Conservation (phyloP, 2,888 invertebrate species). For the Leptarthrus brevirostris region DNA sequence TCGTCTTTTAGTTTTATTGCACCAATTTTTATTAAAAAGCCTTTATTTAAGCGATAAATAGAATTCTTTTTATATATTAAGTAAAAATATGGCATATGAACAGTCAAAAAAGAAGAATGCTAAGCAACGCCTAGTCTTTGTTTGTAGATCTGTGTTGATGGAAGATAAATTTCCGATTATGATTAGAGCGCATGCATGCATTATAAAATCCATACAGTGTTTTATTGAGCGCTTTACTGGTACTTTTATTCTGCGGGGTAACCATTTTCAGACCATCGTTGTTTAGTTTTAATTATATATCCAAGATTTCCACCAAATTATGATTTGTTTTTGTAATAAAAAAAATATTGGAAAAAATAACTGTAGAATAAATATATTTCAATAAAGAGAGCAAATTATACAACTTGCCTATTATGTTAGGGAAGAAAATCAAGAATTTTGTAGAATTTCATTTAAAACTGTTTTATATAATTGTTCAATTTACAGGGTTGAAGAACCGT, state of each 20-base stretch:
- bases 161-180: background rate
- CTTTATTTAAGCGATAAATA: conserved; percentile 31
- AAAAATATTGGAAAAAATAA: background rate
- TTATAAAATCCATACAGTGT: background rate
- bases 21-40: conserved; percentile 9
- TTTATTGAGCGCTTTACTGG: background rate
- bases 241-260: too few species aligned
- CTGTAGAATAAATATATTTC: background rate
- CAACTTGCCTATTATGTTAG: too few species aligned
- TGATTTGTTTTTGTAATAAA: background rate
- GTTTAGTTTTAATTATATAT: too few species aligned
- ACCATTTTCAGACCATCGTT: too few species aligned
- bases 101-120: background rate
- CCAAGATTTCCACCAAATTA: too few species aligned
- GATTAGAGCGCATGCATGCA: background rate
- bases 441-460: background rate
- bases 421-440: background rate
- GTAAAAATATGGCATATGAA: background rate
- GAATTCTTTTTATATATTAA: background rate
- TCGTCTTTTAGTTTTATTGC: conserved; percentile 16
- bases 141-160: background rate
- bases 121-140: background rate
- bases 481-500: background rate
- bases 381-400: background rate
- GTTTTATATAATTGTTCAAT: background rate